Evolutionary conservation across 2,113 vertebrate species (phyloP), one percentile per base, ranked within the genome.

Genomic region (Antigone vipio): DNA sequence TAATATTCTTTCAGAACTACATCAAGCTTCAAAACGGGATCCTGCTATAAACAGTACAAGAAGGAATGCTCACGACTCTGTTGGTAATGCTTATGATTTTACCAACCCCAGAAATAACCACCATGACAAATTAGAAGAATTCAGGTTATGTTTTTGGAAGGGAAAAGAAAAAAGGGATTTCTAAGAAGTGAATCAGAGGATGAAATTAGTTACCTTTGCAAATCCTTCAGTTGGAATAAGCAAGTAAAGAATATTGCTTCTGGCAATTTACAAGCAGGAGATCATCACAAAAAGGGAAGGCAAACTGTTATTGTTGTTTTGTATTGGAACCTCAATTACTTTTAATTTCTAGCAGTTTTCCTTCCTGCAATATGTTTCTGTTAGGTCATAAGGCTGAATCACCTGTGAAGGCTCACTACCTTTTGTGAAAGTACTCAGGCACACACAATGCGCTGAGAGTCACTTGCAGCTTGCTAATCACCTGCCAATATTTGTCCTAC

Each of bases 181-280:
- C 68, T 94, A 85, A 95, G 47, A 80, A 89, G 69, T 80, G 85
- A 97, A 94, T 84, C 85, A 94, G 59, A 94, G 89, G 85, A 67
- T 92, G 89, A 93, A 97, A 95, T 96, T 79, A 92, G 47, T 75
- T 96, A 95, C 75, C 81, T 97, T 85, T 92, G 64, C 84, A 97
- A 91, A 96, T 83, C 78, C 26, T 78, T 96, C 78, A 76, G 71
- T 23, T 87, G 85, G 88, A 97, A 88, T 85, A 91, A 93, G 67
- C 10, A 47, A 91, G 56, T 71, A 95, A 85, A 85, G 52, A 87
- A 94, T 81, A 93, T 49, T 93, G 83, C 64, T 95, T 79, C 85
- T 69, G 90, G 93, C 79, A 94, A 86, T 85, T 88, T 85, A 95
- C 75, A 94, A 35, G 53, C 60, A 92, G 87, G 76, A 83, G 91